Evolutionary conservation across 2,888 invertebrate species (phyloP).

Genomic region (Lasioglossum oenotherae): DNA sequence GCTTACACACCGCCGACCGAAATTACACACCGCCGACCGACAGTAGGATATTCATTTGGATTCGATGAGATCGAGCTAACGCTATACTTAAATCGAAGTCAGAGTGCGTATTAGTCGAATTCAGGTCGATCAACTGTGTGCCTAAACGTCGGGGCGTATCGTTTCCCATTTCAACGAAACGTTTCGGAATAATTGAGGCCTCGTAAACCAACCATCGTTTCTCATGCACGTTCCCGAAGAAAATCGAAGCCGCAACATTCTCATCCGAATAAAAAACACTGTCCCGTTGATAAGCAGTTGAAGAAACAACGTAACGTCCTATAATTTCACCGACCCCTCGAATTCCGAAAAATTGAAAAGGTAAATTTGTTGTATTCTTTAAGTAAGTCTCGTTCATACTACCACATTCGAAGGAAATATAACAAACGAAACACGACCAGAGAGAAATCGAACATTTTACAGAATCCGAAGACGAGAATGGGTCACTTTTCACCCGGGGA

Average conservation of each 20-base stretch:
- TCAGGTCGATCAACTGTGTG: conserved; percentile 22
- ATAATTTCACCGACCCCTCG: background rate
- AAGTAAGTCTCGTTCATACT: background rate
- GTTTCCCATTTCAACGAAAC: conserved; percentile 33
- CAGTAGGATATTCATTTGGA: conserved; percentile 51
- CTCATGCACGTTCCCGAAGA: background rate
- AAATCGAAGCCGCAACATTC: background rate
- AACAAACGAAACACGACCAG: background rate
- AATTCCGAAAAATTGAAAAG: too few species aligned
- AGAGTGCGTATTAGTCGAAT: conserved; percentile 51
- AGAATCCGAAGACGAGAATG: background rate
- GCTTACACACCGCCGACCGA: conserved; percentile 34
- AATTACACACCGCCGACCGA: conserved; percentile 39
- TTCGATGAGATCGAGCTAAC: conserved; percentile 36
- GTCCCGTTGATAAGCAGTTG: background rate
- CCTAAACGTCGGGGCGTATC: conserved; percentile 28
- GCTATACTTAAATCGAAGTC: conserved; percentile 54
- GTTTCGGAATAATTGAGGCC: conserved; percentile 41
- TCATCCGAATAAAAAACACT: background rate
- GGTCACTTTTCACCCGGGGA: background rate
- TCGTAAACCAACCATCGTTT: conserved; percentile 6
- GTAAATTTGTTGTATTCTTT: background rate
- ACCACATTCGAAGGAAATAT: background rate
- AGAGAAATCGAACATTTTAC: background rate
- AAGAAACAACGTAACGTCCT: background rate